Conservation (phyloP, 2,113 vertebrate species). For the Chionomys nivalis region DNA sequence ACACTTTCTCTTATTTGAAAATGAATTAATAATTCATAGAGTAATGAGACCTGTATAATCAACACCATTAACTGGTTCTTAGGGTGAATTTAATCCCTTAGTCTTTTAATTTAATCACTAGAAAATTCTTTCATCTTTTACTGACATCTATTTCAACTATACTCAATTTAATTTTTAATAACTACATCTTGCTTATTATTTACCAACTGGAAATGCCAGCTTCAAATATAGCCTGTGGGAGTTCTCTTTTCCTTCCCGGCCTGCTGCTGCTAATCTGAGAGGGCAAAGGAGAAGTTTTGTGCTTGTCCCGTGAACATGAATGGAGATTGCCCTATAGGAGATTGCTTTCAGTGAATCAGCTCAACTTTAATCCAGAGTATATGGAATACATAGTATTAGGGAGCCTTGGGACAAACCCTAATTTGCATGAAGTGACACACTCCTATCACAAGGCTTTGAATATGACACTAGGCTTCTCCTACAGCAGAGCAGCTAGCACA, state of each 20-base stretch:
- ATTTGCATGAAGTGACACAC: neutral
- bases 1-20: slow-evolving; percentile 64
- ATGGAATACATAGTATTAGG: neutral
- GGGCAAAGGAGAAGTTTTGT: neutral
- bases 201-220: slow-evolving; percentile 21
- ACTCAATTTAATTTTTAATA: slow-evolving; percentile 60
- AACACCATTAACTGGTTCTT: slow-evolving; percentile 50
- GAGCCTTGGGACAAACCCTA: neutral
- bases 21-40: slow-evolving; percentile 68
- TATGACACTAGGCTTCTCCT: neutral
- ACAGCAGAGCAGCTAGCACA: neutral
- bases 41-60: slow-evolving; percentile 49
- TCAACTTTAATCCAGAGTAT: neutral
- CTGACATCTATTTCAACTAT: slow-evolving; percentile 57
- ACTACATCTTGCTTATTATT: slow-evolving; percentile 45
- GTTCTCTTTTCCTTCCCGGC: neutral
- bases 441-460: neutral
- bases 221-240: slow-evolving; percentile 44
- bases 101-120: slow-evolving; percentile 66
- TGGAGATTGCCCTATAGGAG: neutral
- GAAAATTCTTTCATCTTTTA: slow-evolving; percentile 64
- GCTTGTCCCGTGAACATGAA: neutral
- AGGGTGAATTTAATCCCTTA: slow-evolving; percentile 60
- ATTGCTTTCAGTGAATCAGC: neutral
- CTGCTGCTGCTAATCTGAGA: neutral